Base-by-base conservation (phyloP, 2,888 invertebrate species). In the Hydrotaea diabolus region DNA sequence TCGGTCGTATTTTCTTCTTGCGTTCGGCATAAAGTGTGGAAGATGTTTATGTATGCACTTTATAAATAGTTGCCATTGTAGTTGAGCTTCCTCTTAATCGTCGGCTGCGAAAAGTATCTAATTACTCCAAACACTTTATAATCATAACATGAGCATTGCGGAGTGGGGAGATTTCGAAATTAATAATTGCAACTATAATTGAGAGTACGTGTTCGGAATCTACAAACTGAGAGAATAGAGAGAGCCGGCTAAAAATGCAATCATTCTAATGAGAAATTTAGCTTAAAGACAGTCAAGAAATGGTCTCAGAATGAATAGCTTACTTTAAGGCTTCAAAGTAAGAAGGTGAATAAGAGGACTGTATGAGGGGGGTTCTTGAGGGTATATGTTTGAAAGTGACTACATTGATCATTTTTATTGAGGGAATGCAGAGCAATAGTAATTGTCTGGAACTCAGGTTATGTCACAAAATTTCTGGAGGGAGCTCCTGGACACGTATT, bases 81-180 rank as follows among this genome's bases (percentile, higher is more conserved):
- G 76, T 72, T 64, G 53, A 71, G 17, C 55, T 13, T 31, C 31
- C 7, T 31, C 31, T 31, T 31, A 2, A 4, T 31, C 3, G 2
- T 2, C 31, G 2, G 31, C 53, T 69, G 36, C 59, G 15, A 59
- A 57, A 31, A 55, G 69, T 55, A 77, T 79, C 64, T 80, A 82
- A 82, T 85, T 82, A 82, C 77, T 74, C 46, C 71, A 62, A 85
- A 77, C 77, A 82, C 77, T 85, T 80, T 79, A 53, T 72, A 84
- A 75, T 75, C 80, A 78, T 71, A 23, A 59, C n/a, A 39, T 64
- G 46, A 21, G 74, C 72, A 43, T n/a, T 74, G 49, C 15, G 26
- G 9, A 23, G 15, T 2, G 23, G 80, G 11, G 62, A 26, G 62
- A 62, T 62, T 62, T n/a, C 31, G 31, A 62, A 62, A 62, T 62